Base-by-base conservation (phyloP, 1,140 invertebrate genomes). In the Drosophila neocordata region DNA sequence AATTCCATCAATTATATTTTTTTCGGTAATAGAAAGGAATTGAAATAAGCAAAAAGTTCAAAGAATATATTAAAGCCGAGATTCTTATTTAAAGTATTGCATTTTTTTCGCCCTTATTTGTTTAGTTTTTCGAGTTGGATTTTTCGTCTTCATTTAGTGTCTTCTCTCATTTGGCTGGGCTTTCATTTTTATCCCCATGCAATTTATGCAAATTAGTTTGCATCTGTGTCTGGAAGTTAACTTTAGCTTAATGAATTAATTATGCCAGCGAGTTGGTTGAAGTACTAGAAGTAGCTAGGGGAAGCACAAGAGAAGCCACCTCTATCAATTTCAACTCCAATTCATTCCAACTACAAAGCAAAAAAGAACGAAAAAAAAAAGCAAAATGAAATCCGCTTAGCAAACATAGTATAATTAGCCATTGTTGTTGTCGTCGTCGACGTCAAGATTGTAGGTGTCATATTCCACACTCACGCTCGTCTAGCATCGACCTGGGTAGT, bases 371-470 rank as follows among this genome's bases (percentile, higher is more conserved):
- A 15, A 65, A 44, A 20, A 51, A 56, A 53, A 38, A 35, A 22
- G 15, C n/a, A 61, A 31, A n/a, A 44, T 27, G n/a, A 76, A 87
- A 87, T 87, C 82, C 83, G 82, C 82, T 87, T 87, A 87, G 82
- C 82, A 82, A 78, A 68, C 73, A 56, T 77, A 31, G 27, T 31
- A 79, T 87, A 85, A 87, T 88, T 87, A 81, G 70, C 83, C 20
- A 55, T 37, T 12, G 63, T 55, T 62, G 41, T 44, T 48, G 41
- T 44, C 20, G 41, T 48, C 6, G 41, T 48, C 15, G 41, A 11
- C 15, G 41, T 20, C 41, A 51, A 61, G 44, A 59, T 60, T 58
- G 77, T 73, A 69, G 66, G 69, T 71, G 69, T 66, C 65, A 59
- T 41, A 51, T 65, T 67, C 56, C 65, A 61, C 48, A 24, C 59